These are phyloP conservation scores for Cephalopholis sonnerati DNA, from an alignment of 2,113 vertebrate genomes.

Conservation along the genomic window DNA sequence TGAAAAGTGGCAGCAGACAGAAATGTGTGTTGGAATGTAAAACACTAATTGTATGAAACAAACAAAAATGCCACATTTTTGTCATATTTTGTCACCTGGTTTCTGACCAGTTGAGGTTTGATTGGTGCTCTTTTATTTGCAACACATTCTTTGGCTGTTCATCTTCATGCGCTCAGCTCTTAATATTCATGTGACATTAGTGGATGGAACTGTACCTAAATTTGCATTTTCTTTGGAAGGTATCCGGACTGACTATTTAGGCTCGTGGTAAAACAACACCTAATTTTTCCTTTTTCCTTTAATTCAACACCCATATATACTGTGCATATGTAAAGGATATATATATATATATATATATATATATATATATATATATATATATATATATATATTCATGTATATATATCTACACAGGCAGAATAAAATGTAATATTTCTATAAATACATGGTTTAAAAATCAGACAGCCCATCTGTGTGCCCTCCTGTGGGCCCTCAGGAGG, in stretches of 20 bases:
- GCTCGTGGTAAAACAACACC: neutral
- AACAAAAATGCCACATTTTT: neutral
- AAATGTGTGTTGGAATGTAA: neutral
- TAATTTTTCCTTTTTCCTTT: neutral
- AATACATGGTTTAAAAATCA: too few species aligned
- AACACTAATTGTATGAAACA: neutral
- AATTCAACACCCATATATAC: neutral
- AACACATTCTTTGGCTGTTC: too few species aligned
- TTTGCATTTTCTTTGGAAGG: neutral
- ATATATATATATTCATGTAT: neutral
- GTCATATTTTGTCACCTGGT: neutral
- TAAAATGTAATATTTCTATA: neutral
- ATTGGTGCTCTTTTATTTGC: neutral
- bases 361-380: neutral
- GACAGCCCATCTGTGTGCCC: too few species aligned
- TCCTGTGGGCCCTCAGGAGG: too few species aligned
- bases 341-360: neutral
- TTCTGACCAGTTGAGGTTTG: neutral
- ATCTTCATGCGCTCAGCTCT: too few species aligned
- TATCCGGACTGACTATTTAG: neutral
- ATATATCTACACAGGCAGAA: neutral
- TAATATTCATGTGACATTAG: neutral
- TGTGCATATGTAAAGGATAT: neutral
- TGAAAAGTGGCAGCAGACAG: neutral
- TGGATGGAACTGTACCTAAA: neutral